Evolutionary conservation across 1,140 invertebrate genomes (phyloP).

Genomic region (Halyomorpha halys): DNA sequence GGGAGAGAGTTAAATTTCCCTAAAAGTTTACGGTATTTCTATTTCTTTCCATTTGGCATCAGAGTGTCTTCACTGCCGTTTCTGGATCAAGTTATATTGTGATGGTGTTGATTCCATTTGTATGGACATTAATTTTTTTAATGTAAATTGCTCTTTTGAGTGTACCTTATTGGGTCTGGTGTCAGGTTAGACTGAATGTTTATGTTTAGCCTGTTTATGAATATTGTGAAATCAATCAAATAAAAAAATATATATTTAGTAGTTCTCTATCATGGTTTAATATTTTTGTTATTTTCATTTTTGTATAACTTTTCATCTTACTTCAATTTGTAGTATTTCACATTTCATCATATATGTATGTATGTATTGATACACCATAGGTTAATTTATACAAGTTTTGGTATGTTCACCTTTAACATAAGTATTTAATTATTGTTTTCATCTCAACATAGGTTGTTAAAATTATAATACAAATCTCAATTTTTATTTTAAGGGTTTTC

Average conservation of each 20-base stretch:
- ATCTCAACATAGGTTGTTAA: too few species aligned
- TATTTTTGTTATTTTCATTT: too few species aligned
- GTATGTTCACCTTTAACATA: too few species aligned
- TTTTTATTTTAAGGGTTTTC: too few species aligned
- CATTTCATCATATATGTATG: too few species aligned
- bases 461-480: too few species aligned
- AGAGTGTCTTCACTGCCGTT: constrained; percentile 17
- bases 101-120: constrained; percentile 4
- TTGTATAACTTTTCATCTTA: too few species aligned
- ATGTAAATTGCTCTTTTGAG: constrained; percentile 9
- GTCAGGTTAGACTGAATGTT: constrained; percentile 22
- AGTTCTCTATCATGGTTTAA: too few species aligned
- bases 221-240: constrained; percentile 8
- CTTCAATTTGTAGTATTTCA: too few species aligned
- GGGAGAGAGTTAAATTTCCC: constrained; percentile 58
- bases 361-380: too few species aligned
- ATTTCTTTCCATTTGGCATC: constrained; percentile 12
- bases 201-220: constrained; percentile 16
- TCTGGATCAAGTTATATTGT: background rate
- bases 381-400: too few species aligned
- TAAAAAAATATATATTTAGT: background rate
- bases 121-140: constrained; percentile 11
- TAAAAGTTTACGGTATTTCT: background rate
- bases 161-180: constrained; percentile 19
- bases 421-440: too few species aligned